These are phyloP conservation scores for Caenorhabditis sinica DNA, from an alignment of 2,888 invertebrate species.

Conservation along the genomic window DNA sequence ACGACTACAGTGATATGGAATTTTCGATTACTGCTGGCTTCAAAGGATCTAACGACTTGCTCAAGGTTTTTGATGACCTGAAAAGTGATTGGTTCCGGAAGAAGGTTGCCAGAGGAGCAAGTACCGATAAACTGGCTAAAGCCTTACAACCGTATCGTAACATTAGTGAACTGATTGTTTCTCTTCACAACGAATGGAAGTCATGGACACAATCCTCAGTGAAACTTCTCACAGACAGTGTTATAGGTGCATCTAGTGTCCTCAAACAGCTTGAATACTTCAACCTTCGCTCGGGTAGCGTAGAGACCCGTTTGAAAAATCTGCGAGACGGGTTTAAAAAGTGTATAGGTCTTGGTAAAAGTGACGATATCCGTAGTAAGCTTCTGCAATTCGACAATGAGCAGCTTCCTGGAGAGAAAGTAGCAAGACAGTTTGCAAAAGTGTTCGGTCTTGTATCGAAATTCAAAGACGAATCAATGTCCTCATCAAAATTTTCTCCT, in stretches of 20 bases:
- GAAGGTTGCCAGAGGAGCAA: background rate
- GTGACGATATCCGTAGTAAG: no score
- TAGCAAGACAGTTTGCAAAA: background rate
- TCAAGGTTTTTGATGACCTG: background rate
- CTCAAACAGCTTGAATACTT: no score
- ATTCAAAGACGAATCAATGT: background rate
- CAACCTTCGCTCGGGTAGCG: no score
- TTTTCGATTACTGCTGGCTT: slow-evolving; percentile 3
- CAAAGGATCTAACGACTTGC: background rate
- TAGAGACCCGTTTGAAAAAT: no score
- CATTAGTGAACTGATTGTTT: background rate
- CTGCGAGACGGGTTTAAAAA: no score
- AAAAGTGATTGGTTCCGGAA: slow-evolving; percentile 2
- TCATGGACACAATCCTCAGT: background rate
- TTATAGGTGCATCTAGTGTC: no score
- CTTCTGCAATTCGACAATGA: background rate
- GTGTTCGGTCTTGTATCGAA: background rate
- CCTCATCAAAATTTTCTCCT: background rate
- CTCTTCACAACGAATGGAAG: background rate
- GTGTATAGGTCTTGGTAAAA: no score
- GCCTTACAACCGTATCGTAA: background rate
- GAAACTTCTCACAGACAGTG: no score
- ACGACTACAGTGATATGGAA: background rate
- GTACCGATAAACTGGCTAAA: background rate
- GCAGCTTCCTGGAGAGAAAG: background rate